phyloP scores from a whole-genome alignment of 2,797 vertebrate genomes.

The Artibeus jamaicensis region DNA sequence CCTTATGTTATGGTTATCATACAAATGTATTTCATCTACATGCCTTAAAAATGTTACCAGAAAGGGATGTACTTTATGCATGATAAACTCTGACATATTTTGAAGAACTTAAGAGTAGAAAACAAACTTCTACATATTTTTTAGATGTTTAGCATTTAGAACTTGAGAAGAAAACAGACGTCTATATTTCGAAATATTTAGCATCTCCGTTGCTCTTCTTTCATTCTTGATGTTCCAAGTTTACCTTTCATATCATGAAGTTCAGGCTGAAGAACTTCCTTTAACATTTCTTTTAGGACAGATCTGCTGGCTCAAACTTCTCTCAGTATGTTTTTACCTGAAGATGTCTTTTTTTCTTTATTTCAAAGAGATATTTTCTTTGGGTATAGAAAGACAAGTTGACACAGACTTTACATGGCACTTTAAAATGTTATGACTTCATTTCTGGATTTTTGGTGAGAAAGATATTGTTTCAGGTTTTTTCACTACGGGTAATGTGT shows the following conservation, averaged over 20 bases:
- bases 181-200: background rate
- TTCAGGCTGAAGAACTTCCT: background rate
- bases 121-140: background rate
- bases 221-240: background rate
- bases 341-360: background rate
- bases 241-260: background rate
- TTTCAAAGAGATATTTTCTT: background rate
- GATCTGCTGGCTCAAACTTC: background rate
- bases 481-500: background rate
- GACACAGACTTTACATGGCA: background rate
- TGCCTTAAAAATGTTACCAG: background rate
- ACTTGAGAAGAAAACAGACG: background rate
- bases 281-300: background rate
- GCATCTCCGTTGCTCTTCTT: background rate
- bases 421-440: background rate
- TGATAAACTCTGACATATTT: background rate
- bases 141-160: too few relatives aligned
- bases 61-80: background rate
- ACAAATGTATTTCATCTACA: background rate
- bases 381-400: background rate
- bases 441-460: background rate
- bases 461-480: background rate
- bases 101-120: background rate
- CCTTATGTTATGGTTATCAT: background rate
- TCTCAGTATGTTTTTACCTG: background rate